These are phyloP conservation scores for Acrossocheilus fasciatus DNA, from an alignment of 2,797 vertebrate species.

Conservation along the genomic window DNA sequence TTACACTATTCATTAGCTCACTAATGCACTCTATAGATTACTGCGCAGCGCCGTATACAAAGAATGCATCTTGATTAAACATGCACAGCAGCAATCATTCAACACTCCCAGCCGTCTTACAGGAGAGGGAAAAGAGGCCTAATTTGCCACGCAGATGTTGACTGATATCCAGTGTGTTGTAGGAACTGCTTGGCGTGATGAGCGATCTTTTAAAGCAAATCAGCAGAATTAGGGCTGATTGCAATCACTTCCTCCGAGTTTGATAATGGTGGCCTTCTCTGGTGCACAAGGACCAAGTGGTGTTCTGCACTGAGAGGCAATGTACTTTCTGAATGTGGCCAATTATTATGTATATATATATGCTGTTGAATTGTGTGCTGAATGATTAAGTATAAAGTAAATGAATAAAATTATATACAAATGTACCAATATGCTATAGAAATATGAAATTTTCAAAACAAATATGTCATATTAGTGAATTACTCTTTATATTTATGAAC, in stretches of 20 bases:
- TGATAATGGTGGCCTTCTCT: slow-evolving; percentile 48
- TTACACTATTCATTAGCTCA: slow-evolving; percentile 54
- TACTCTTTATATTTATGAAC: background rate
- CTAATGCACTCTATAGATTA: slow-evolving; percentile 57
- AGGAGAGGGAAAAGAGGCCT: slow-evolving; percentile 49
- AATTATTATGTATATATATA: slow-evolving; percentile 5
- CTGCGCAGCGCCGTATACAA: slow-evolving; percentile 9
- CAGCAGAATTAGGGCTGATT: slow-evolving; percentile 67
- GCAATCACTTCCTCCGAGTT: slow-evolving; percentile 64
- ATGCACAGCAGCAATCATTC: slow-evolving; percentile 57
- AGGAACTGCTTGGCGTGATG: slow-evolving; percentile 56
- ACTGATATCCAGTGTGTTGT: slow-evolving; percentile 54
- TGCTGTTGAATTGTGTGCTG: background rate
- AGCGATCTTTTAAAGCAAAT: slow-evolving; percentile 65
- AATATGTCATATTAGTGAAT: background rate
- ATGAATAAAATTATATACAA: background rate
- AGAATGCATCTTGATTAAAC: slow-evolving; percentile 61
- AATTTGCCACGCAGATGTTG: slow-evolving; percentile 65
- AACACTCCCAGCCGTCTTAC: slow-evolving; percentile 55
- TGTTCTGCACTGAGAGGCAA: slow-evolving; percentile 41
- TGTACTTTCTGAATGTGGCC: slow-evolving; percentile 22
- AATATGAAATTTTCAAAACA: background rate
- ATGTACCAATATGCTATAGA: background rate
- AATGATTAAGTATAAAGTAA: background rate
- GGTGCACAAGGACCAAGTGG: slow-evolving; percentile 38